A percentile compares a stretch with the other conserved stretches of the same genome.
Evolutionary conservation across 2,888 invertebrate genomes (phyloP).

Genomic region (Stegophylla sp.): DNA sequence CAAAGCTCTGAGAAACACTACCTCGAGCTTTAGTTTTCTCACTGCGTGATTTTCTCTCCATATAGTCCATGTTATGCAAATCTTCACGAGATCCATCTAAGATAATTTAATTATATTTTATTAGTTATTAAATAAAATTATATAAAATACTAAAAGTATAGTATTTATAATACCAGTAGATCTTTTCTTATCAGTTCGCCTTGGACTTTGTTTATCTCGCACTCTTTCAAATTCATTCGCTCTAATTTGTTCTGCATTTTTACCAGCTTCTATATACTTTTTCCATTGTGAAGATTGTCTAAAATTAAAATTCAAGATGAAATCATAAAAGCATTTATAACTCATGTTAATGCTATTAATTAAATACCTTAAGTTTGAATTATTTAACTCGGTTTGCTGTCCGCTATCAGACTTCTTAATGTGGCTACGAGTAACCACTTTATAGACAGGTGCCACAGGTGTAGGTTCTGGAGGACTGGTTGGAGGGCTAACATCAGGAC

Average conservation of each 20-base stretch:
- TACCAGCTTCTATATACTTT: constrained; percentile 66
- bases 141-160: too few relatives aligned
- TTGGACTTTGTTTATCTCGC: constrained; percentile 65
- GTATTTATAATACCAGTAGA: constrained; percentile 57
- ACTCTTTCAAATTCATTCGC: constrained; percentile 62
- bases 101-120: constrained; percentile 28
- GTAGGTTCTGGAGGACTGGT: constrained; percentile 62
- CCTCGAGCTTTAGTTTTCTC: constrained; percentile 69
- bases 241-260: constrained; percentile 63
- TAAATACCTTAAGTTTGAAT: constrained; percentile 57
- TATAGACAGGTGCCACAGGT: constrained; percentile 63
- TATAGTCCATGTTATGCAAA: constrained; percentile 62
- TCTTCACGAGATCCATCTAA: constrained; percentile 63
- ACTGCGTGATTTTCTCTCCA: constrained; percentile 63
- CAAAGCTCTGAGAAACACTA: constrained; percentile 82
- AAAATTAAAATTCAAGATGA: constrained; percentile 15
- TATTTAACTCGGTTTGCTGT: constrained; percentile 67
- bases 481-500: constrained; percentile 60
- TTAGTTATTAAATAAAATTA: neutral
- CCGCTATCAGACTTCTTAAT: constrained; percentile 67
- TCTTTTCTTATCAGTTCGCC: constrained; percentile 60
- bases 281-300: constrained; percentile 66
- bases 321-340: neutral
- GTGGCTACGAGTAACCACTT: constrained; percentile 63
- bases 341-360: neutral